Conservation (phyloP, 2,888 invertebrate genomes). For the Euclidia mi region DNA sequence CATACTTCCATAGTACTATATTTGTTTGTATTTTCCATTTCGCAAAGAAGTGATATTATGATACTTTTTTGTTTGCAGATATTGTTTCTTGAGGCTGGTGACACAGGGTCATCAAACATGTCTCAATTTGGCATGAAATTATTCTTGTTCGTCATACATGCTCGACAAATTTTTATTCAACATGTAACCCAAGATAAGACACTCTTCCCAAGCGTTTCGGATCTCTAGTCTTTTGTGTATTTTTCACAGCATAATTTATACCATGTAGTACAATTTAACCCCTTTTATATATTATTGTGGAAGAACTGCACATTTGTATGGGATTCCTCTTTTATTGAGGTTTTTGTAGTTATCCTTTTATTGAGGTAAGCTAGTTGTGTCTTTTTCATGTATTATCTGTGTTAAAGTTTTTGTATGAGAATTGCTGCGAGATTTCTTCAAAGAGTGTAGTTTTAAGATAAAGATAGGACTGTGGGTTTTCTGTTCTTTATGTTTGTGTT, state of each 20-base stretch:
- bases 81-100: too few relatives aligned
- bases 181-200: slow-evolving; percentile 41
- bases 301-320: slow-evolving; percentile 34
- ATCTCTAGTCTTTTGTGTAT: slow-evolving; percentile 57
- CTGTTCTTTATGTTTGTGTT: too few relatives aligned
- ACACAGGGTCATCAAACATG: too few relatives aligned
- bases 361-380: not conserved
- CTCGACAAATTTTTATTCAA: not conserved
- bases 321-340: slow-evolving; percentile 18
- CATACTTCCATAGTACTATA: too few relatives aligned
- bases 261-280: slow-evolving; percentile 54
- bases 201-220: slow-evolving; percentile 35
- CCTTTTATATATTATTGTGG: slow-evolving; percentile 44
- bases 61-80: too few relatives aligned
- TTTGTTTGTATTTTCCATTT: too few relatives aligned
- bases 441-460: not conserved
- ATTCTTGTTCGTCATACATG: slow-evolving; percentile 7
- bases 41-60: too few relatives aligned
- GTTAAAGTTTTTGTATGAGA: not conserved
- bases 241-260: slow-evolving; percentile 62
- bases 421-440: not conserved
- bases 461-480: not conserved
- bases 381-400: not conserved
- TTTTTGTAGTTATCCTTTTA: slow-evolving; percentile 24
- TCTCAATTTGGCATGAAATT: too few relatives aligned